Evolutionary conservation across 2,113 vertebrate species (phyloP).

Genomic region (Albula goreensis): DNA sequence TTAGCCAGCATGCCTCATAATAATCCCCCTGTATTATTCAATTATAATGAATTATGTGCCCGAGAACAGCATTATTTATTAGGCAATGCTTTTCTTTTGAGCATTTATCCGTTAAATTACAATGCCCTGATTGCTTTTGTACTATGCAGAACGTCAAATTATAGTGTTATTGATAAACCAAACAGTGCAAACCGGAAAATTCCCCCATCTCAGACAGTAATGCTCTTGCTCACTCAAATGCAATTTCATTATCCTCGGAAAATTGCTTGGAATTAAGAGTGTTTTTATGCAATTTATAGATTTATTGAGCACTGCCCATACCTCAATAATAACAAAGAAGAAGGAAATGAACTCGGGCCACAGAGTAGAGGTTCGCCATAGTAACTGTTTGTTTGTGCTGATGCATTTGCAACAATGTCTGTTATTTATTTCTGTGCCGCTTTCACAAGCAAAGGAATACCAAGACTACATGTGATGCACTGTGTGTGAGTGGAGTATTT

Average conservation of each 20-base stretch:
- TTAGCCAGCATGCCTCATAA: conserved; percentile 73
- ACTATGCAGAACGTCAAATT: conserved; percentile 77
- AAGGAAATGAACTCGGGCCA: neutral
- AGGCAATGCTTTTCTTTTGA: conserved; percentile 67
- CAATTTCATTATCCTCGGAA: conserved; percentile 39
- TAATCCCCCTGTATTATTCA: conserved; percentile 64
- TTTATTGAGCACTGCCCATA: conserved; percentile 34
- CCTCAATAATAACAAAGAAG: conserved; percentile 1
- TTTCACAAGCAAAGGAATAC: neutral
- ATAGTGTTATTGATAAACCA: conserved; percentile 77
- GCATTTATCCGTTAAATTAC: conserved; percentile 74
- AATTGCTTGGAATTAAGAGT: conserved; percentile 31
- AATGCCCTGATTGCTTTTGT: conserved; percentile 67
- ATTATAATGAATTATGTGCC: conserved; percentile 68
- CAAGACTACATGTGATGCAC: neutral
- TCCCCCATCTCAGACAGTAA: conserved; percentile 59
- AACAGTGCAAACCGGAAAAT: conserved; percentile 67
- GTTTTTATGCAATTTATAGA: conserved; percentile 42
- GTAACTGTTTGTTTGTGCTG: neutral
- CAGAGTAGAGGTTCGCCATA: neutral
- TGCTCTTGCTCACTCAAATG: conserved; percentile 41
- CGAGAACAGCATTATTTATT: conserved; percentile 75
- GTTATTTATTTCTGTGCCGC: neutral
- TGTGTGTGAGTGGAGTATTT: neutral
- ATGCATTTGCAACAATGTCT: neutral